Base-by-base conservation (phyloP, 2,113 vertebrate species). In the Coturnix japonica region DNA sequence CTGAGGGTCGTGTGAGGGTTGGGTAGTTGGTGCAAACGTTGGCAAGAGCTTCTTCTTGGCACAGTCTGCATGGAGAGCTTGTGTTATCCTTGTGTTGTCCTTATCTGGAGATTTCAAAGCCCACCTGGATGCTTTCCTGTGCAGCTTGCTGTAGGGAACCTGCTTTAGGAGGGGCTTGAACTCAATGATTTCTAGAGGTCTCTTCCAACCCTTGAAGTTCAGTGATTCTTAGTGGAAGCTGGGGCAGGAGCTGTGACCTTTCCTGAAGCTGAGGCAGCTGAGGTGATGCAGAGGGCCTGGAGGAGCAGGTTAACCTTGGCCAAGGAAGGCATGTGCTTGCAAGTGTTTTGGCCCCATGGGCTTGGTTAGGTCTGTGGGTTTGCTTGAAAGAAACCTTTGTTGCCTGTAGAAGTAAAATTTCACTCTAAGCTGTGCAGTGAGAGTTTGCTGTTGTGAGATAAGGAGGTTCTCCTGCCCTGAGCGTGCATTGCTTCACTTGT, bases 251-350 rank as follows among this genome's bases (percentile, higher is more conserved):
- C 63, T 49, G 9, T 14, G 35, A 3, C 12, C 18, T 6, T 35
- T 19, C 61, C 28, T 9, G 26, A 30, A 33, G n/a, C n/a, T 20
- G 78, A 5, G 37, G 44, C 19, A 6, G 23, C 30, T 37, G 77
- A 20, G n/a, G 13, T 13, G 57, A n/a, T 43, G 41, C 43, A 30
- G 19, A 39, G 35, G n/a, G 22, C 41, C 28, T 43, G 39, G 26
- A 43, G 63, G 26, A 53, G 9, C 51, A 53, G 6, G 35, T 11
- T 47, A 4, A 1, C 13, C 19, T 30, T 0, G 1, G 8, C 28
- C 13, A 9, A 13, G 37, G 30, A 9, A 9, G 13, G 1, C 2
- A 2, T 0, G 5, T 11, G 25, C 30, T 31, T 30, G 7, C 2
- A 2, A 35, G 61, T 20, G 21, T 14, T 39, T 33, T 33, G 33